Base-by-base conservation (phyloP, 2,888 invertebrate genomes). In the Ferdinandea cuprea region DNA sequence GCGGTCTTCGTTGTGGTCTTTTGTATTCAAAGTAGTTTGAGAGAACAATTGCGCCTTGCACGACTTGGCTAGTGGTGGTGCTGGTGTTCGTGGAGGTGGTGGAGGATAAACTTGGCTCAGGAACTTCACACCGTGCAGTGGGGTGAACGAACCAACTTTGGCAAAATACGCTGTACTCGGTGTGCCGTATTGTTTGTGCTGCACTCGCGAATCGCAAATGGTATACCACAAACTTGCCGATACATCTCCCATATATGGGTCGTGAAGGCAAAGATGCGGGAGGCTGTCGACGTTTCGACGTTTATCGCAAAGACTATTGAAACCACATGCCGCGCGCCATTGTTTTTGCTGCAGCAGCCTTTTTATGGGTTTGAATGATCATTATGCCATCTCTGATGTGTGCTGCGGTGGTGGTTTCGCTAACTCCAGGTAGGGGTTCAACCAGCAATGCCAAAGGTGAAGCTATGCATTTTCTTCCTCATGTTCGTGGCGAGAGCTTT, bases 11-110 rank as follows among this genome's bases (percentile, higher is more conserved):
- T 32, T 63, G 68, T 50, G 37, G 80, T 50, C 80, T 71, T 81
- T 81, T 81, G 80, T 81, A 81, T 81, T 76, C 80, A 81, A 81
- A 81, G 61, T 80, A 76, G 79, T 79, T 68, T 52, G n/a, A 46
- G 25, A 58, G 72, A 73, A 79, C 78, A 79, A 79, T 79, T 59
- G 78, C 71, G 48, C 35, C 8, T 58, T 32, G 63, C 66, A 50
- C 56, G 50, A 56, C 42, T 17, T 5, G 28, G 37, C 17, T 19
- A 30, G n/a, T 21, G 28, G 17, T 46, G 59, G 35, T n/a, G n/a
- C n/a, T 25, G 25, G 25, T 25, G 25, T 25, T 25, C 3, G 25
- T 5, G 25, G 2, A 3, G 25, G 25, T 25, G 25, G 5, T 25
- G 46, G 76, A 19, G 52, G 68, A 42, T 15, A 21, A 54, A 54